Evolutionary conservation across 2,888 invertebrate genomes (phyloP).

Genomic region (Nezara viridula): DNA sequence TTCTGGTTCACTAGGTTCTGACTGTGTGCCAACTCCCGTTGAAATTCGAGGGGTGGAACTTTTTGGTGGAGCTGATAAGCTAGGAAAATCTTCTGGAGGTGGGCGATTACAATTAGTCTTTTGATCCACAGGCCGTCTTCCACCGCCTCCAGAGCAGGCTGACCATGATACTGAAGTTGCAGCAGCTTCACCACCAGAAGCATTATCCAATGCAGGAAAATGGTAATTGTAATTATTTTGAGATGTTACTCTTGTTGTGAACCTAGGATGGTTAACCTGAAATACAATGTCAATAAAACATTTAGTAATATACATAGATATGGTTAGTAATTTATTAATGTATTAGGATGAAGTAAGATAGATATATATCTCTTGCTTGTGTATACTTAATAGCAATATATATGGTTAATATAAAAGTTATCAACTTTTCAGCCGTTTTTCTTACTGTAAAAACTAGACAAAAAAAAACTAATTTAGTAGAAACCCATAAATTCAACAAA

Average conservation of each 20-base stretch:
- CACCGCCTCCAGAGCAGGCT: background rate
- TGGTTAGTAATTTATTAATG: too few species aligned
- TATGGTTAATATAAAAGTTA: background rate
- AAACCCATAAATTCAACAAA: too few species aligned
- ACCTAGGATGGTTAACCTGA: slow-evolving; percentile 62
- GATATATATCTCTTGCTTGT: too few species aligned
- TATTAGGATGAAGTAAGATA: too few species aligned
- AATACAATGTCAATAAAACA: background rate
- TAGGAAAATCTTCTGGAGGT: slow-evolving; percentile 49
- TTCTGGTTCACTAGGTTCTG: slow-evolving; percentile 37
- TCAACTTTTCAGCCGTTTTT: background rate
- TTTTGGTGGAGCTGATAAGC: slow-evolving; percentile 43
- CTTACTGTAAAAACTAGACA: background rate
- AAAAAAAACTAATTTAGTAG: too few species aligned
- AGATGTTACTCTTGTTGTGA: slow-evolving; percentile 62
- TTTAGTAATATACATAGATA: too few species aligned
- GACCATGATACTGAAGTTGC: slow-evolving; percentile 52
- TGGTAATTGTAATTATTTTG: slow-evolving; percentile 62
- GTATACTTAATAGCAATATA: background rate
- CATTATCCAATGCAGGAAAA: slow-evolving; percentile 63
- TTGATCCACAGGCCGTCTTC: background rate
- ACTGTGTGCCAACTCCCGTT: slow-evolving; percentile 50
- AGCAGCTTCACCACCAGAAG: slow-evolving; percentile 44
- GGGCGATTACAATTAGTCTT: background rate
- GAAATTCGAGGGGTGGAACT: background rate